Evolutionary conservation across 2,888 invertebrate genomes (phyloP).

Genomic region (Drosophila pseudotalamancana): DNA sequence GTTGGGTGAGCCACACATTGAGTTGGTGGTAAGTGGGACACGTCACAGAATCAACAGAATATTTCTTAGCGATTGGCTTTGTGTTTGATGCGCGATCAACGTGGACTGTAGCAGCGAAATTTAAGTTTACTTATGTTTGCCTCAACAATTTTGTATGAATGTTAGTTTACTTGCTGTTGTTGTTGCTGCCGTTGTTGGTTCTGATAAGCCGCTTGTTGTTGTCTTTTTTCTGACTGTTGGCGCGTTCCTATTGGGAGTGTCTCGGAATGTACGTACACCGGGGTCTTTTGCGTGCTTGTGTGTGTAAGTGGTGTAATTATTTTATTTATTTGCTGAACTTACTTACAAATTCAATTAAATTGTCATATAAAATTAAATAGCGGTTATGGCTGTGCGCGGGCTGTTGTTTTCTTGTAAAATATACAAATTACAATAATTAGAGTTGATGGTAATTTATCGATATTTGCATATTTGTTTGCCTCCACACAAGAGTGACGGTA

Average conservation of each 20-base stretch:
- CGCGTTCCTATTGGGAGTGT: slow-evolving; percentile 47
- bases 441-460: slow-evolving; percentile 12
- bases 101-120: slow-evolving; percentile 12
- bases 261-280: slow-evolving; percentile 2
- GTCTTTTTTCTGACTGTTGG: slow-evolving; percentile 37
- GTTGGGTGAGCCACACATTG: slow-evolving; percentile 75
- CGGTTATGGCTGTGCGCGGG: slow-evolving; percentile 4
- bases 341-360: not conserved
- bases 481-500: not conserved
- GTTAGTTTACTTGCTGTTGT: slow-evolving; percentile 24
- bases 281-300: not conserved
- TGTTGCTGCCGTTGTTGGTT: slow-evolving; percentile 12
- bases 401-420: slow-evolving; percentile 19
- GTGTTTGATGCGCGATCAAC: not conserved
- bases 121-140: slow-evolving; percentile 12
- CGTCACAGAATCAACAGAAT: slow-evolving; percentile 49
- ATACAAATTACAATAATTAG: slow-evolving; percentile 26
- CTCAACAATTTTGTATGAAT: slow-evolving; percentile 25
- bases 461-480: slow-evolving; percentile 2
- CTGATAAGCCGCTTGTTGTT: slow-evolving; percentile 55
- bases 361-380: not conserved
- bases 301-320: not conserved
- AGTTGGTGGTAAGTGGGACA: slow-evolving; percentile 37
- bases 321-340: not conserved
- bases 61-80: not conserved